phyloP scores from a whole-genome alignment of 2,797 vertebrate genomes.

The Labeo calbasu region DNA sequence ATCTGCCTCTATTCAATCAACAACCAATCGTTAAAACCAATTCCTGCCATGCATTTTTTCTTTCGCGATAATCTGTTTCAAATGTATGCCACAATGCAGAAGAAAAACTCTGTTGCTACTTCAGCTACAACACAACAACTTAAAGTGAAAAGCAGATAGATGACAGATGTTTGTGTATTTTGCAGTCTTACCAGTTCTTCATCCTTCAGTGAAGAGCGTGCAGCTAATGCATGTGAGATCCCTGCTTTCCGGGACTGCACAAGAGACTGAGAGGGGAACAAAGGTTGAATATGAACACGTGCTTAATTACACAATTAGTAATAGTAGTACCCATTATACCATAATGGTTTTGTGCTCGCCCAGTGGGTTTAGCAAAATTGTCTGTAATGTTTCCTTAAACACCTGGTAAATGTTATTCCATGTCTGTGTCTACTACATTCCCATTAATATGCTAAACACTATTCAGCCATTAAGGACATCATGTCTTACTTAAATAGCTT shows the following conservation, averaged over 20 bases:
- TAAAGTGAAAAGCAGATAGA: neutral
- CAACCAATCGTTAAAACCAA: neutral
- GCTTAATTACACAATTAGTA: neutral
- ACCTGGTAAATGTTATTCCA: neutral
- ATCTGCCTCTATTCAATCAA: neutral
- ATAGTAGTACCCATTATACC: neutral
- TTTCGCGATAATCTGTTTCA: neutral
- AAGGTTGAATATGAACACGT: neutral
- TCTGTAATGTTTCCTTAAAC: neutral
- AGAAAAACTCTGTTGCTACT: neutral
- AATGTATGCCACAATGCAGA: neutral
- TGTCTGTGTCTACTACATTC: neutral
- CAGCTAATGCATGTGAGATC: conserved; percentile 89
- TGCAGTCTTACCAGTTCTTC: conserved; percentile 90
- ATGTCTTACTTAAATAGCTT: neutral
- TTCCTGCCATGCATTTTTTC: neutral
- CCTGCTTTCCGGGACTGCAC: conserved; percentile 94
- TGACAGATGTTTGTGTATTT: neutral
- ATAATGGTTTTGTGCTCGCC: neutral
- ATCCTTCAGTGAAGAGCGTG: conserved; percentile 92
- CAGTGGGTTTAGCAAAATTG: neutral
- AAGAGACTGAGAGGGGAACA: conserved; percentile 81
- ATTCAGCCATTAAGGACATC: neutral
- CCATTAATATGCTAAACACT: conserved; percentile 14
- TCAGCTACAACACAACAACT: neutral